A percentile compares a stretch with the other conserved stretches of the same genome.
Evolutionary conservation across 2,797 vertebrate species (phyloP).

Genomic region (Hephaestus fuliginosus): DNA sequence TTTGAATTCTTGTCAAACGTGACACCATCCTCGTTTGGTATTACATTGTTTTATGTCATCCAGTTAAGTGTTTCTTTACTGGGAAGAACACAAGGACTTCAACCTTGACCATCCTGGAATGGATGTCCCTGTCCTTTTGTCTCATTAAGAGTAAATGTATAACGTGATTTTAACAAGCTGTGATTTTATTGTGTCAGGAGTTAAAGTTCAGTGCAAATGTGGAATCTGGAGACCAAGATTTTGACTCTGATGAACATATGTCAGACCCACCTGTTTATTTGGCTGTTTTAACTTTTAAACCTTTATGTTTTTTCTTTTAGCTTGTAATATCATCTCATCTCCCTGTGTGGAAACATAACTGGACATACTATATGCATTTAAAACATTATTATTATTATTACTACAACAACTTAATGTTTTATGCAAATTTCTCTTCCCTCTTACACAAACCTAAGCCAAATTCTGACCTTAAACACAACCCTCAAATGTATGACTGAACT

Average conservation of each 20-base stretch:
- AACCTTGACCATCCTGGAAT: constrained; percentile 68
- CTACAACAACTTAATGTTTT: not conserved
- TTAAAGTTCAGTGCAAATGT: constrained; percentile 68
- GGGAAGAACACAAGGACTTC: constrained; percentile 26
- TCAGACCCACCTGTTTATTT: not conserved
- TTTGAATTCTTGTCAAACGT: not conserved
- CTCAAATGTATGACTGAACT: not conserved
- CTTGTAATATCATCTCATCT: not conserved
- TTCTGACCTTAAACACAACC: not conserved
- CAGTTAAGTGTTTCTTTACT: constrained; percentile 65
- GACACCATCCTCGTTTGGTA: not conserved
- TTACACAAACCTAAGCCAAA: not conserved
- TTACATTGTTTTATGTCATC: constrained; percentile 66
- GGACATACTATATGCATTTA: not conserved
- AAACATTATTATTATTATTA: not conserved
- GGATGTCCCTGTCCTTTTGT: constrained; percentile 24
- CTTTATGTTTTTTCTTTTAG: not conserved
- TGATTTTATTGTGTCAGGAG: constrained; percentile 57
- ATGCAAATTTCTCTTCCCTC: not conserved
- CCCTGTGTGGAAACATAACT: not conserved
- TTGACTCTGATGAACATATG: not conserved
- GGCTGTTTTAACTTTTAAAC: not conserved
- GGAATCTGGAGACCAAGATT: constrained; percentile 27
- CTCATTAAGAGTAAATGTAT: constrained; percentile 80
- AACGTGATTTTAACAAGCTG: constrained; percentile 76